A percentile compares a stretch with the other conserved stretches of the same genome.
Conservation (phyloP, 2,113 vertebrate genomes). For the Stomatorhinus ivindoensis region DNA sequence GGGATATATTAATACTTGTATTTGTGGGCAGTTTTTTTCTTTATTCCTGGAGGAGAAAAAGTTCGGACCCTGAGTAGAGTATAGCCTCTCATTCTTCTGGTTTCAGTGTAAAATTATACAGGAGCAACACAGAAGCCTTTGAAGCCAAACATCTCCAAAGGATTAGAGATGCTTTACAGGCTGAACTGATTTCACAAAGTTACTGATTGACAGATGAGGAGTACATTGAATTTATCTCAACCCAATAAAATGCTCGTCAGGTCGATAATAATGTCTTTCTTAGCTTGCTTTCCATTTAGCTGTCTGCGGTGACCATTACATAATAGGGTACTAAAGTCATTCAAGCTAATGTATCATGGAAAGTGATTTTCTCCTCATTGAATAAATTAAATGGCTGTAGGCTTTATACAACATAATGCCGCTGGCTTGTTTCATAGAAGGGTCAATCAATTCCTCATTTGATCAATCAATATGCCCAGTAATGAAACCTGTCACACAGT, state of each 20-base stretch:
- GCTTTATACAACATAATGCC: background rate
- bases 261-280: background rate
- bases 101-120: background rate
- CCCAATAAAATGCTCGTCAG: background rate
- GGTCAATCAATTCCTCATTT: background rate
- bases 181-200: background rate
- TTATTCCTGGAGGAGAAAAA: background rate
- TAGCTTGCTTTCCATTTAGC: background rate
- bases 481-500: background rate
- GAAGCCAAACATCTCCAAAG: background rate
- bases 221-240: background rate
- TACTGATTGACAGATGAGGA: background rate
- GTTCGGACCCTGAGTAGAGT: background rate
- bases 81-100: background rate
- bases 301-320: background rate
- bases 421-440: background rate
- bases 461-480: background rate
- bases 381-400: background rate
- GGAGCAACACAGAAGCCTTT: background rate
- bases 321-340: background rate
- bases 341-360: background rate
- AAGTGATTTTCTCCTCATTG: conserved; percentile 4
- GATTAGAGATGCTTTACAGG: background rate
- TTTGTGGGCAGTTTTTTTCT: background rate
- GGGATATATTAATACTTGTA: background rate